A percentile compares a stretch with the other conserved stretches of the same genome.
Conservation (phyloP, 2,888 invertebrate species). For the Kuschelorhynchus macadamiae region DNA sequence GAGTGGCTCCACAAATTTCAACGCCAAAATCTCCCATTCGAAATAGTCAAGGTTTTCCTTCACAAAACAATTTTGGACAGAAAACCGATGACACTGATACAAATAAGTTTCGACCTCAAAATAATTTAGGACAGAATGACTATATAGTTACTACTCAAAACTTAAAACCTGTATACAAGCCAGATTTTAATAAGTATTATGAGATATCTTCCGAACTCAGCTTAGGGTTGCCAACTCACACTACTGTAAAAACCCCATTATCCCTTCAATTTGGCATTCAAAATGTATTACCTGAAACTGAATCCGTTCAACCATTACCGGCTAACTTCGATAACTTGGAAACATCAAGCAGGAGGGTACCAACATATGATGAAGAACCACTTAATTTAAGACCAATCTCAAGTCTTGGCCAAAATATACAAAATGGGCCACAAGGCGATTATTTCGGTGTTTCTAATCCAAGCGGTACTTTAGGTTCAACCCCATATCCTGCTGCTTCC, state of each 20-base stretch:
- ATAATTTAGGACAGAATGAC: background rate
- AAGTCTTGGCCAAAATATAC: background rate
- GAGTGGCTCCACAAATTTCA: background rate
- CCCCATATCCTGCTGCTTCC: background rate
- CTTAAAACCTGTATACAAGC: background rate
- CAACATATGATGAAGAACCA: background rate
- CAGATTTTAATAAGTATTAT: no score
- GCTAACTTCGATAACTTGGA: background rate
- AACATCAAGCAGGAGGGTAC: background rate
- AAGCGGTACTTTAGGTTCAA: background rate
- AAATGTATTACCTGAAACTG: slow-evolving; percentile 14
- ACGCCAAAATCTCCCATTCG: background rate
- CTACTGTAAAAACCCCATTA: slow-evolving; percentile 16
- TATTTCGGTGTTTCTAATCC: no score
- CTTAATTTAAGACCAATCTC: background rate
- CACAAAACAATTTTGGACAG: slow-evolving; percentile 44
- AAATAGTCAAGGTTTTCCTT: background rate
- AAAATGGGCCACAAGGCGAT: no score
- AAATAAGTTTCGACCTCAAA: background rate
- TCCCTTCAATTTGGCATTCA: slow-evolving; percentile 17
- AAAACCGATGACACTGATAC: slow-evolving; percentile 44
- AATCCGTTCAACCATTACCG: slow-evolving; percentile 12
- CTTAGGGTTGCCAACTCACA: background rate
- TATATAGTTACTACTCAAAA: background rate
- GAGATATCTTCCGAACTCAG: no score